These are phyloP conservation scores for Lithosia quadra DNA, from an alignment of 2,888 invertebrate species.

Conservation along the genomic window DNA sequence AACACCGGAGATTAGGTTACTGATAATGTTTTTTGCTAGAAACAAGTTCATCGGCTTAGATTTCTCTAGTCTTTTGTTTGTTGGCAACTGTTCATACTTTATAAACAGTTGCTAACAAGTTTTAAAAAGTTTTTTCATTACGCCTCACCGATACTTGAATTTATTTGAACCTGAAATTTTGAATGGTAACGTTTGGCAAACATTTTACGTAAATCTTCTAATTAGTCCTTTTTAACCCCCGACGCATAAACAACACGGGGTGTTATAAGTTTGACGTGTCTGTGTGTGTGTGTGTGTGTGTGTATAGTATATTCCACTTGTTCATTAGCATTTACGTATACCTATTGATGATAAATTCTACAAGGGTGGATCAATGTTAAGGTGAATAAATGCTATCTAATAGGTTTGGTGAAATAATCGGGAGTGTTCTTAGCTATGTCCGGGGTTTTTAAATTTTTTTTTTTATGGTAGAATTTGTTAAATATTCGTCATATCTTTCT, in stretches of 20 bases:
- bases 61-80: constrained; percentile 25
- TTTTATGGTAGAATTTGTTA: not conserved
- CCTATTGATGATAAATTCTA: too few relatives aligned
- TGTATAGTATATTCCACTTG: too few relatives aligned
- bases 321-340: too few relatives aligned
- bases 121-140: constrained; percentile 46
- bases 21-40: constrained; percentile 30
- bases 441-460: too few relatives aligned
- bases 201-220: constrained; percentile 5
- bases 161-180: constrained; percentile 13
- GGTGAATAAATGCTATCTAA: too few relatives aligned
- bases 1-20: constrained; percentile 21
- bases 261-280: too few relatives aligned
- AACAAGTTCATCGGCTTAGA: constrained; percentile 20
- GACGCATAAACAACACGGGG: too few relatives aligned
- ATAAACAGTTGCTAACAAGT: constrained; percentile 22
- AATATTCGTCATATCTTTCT: not conserved
- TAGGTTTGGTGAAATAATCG: too few relatives aligned
- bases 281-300: too few relatives aligned
- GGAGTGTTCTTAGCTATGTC: too few relatives aligned
- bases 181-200: constrained; percentile 4
- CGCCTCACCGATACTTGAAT: constrained; percentile 23
- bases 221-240: too few relatives aligned
- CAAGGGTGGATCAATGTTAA: too few relatives aligned
- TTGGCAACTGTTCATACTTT: constrained; percentile 21